Conservation (phyloP, 2,888 invertebrate species). For the Microctonus hyperodae region DNA sequence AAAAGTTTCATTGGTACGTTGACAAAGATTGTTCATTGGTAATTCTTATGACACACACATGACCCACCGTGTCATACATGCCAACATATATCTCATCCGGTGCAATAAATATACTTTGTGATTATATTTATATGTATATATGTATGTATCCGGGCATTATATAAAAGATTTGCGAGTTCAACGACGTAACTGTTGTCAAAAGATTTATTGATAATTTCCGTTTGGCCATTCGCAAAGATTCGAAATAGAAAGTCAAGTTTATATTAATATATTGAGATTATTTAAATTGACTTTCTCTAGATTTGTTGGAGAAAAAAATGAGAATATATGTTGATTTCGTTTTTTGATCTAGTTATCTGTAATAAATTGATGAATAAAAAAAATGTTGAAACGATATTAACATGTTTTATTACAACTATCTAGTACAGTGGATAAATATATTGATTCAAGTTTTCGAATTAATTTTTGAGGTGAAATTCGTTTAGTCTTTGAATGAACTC, state of each 20-base stretch:
- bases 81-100: conserved; percentile 12
- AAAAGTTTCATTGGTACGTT: background rate
- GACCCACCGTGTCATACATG: conserved; percentile 2
- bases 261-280: background rate
- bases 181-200: background rate
- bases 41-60: conserved; percentile 12
- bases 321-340: too few species aligned
- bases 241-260: background rate
- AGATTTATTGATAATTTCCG: background rate
- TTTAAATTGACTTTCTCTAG: background rate
- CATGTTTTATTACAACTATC: too few species aligned
- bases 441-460: too few species aligned
- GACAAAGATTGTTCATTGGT: background rate
- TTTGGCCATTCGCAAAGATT: background rate
- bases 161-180: background rate
- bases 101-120: conserved; percentile 5
- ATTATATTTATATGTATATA: background rate
- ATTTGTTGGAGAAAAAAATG: background rate
- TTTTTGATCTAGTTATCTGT: too few species aligned
- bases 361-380: too few species aligned
- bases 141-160: background rate
- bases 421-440: too few species aligned
- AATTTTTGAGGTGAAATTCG: too few species aligned
- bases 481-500: too few species aligned
- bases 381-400: too few species aligned